Evolutionary conservation across 2,113 vertebrate species (phyloP), one percentile per base, ranked within the genome.

Genomic region (Paradoxurus hermaphroditus): DNA sequence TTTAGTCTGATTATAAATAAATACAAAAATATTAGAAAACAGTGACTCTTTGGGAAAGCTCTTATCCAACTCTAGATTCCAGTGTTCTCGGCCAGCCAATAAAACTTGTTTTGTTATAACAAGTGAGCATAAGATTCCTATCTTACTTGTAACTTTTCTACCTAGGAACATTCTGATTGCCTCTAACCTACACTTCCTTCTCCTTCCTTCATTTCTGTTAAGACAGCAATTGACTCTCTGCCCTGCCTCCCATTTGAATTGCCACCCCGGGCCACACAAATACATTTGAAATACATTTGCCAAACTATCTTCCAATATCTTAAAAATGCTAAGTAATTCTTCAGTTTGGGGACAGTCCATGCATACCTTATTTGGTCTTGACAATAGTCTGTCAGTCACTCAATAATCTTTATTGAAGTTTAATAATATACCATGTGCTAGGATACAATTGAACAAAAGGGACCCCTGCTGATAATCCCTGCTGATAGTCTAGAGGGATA

Each of bases 301-400:
- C 7, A 88, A 67, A 95, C n/a, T 78, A 51, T 92, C 59, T 88
- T 79, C 94, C 39, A 18, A 31, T 29, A 82, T 75, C 49, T 75
- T 85, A 87, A 96, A 91, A 90, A 94, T 92, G 21, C 41, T 78
- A 81, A 90, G 49, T 36, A 90, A 77, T 39, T 97, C 81, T 97
- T 95, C 9, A 78, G 53, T 72, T 96, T 93, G 68, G n/a, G 77
- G 78, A 90, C 36, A 91, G 70, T 75, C 72, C 70, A 53, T 36
- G 23, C 23, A 67, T 63, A 65, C 14, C 44, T 95, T 72, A 67
- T 51, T 86, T 65, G 13, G 6, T 83, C 23, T 90, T 68, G 23
- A 63, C 4, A 63, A 68, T 2, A 65, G 36, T 56, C 31, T 59
- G 63, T 63, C 10, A 53, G 36, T 51, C 51, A 78, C 34, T 93